Evolutionary conservation across 2,888 invertebrate species (phyloP).

Genomic region (Habroteleia sp.): DNA sequence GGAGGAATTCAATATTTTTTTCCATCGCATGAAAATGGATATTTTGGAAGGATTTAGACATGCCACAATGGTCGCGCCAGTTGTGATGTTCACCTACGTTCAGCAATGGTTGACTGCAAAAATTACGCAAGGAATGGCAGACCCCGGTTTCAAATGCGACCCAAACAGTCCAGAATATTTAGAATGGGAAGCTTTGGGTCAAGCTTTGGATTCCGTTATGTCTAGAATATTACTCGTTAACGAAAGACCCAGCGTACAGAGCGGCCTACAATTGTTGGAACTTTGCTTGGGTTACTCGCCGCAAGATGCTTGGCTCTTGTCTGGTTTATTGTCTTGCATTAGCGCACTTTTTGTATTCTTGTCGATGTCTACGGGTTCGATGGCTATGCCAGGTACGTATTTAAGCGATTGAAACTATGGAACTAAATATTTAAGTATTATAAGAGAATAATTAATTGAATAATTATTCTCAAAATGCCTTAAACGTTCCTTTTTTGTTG

Average conservation of each 20-base stretch:
- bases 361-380: conserved; percentile 91
- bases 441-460: no score
- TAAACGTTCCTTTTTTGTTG: no score
- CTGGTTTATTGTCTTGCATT: conserved; percentile 93
- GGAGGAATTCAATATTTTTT: conserved; percentile 93
- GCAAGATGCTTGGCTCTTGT: conserved; percentile 90
- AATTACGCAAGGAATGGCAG: conserved; percentile 85
- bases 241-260: conserved; percentile 88
- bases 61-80: conserved; percentile 90
- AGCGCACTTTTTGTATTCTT: conserved; percentile 95
- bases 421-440: no score
- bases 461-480: no score
- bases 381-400: conserved; percentile 83
- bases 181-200: conserved; percentile 92
- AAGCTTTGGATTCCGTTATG: conserved; percentile 91
- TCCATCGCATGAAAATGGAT: conserved; percentile 90
- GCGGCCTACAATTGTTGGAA: conserved; percentile 89
- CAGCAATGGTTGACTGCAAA: conserved; percentile 91
- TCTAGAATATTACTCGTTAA: conserved; percentile 87
- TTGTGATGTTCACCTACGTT: conserved; percentile 91
- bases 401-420: no score
- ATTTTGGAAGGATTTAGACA: conserved; percentile 90
- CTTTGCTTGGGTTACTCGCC: conserved; percentile 89
- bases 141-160: conserved; percentile 77
- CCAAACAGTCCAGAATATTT: conserved; percentile 87